These are phyloP conservation scores for Taurulus bubalis DNA, from an alignment of 2,113 vertebrate genomes.

Conservation along the genomic window DNA sequence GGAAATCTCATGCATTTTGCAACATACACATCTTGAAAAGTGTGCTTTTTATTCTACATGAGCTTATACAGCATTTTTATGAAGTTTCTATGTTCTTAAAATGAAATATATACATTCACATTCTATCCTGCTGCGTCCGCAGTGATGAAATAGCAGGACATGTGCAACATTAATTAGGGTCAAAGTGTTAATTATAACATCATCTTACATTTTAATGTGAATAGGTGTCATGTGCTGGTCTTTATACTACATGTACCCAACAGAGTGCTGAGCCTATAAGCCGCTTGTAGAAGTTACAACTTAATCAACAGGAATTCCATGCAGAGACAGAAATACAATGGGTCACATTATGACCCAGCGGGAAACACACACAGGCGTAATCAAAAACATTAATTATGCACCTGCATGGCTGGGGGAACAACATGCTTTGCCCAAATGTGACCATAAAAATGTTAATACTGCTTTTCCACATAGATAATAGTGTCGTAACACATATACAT, in stretches of 20 bases:
- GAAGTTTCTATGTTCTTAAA: background rate
- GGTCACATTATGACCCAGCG: background rate
- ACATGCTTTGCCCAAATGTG: background rate
- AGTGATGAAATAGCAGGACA: background rate
- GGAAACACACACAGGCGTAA: background rate
- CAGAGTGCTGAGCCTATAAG: background rate
- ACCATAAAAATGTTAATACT: background rate
- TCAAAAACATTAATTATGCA: background rate
- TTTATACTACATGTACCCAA: background rate
- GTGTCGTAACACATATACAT: background rate
- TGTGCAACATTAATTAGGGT: background rate
- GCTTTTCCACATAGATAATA: background rate
- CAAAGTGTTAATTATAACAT: background rate
- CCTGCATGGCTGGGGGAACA: background rate
- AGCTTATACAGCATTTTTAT: background rate
- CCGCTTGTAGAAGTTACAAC: background rate
- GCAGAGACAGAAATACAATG: background rate
- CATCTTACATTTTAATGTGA: background rate
- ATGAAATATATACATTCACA: background rate
- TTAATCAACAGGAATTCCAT: background rate
- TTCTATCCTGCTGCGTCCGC: background rate
- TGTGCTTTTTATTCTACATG: background rate
- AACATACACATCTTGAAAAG: background rate
- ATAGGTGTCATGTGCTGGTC: background rate
- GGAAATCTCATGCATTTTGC: slow-evolving; percentile 13